These are phyloP conservation scores for Poeciliopsis presidionis DNA, from an alignment of 2,797 vertebrate species.

Conservation along the genomic window DNA sequence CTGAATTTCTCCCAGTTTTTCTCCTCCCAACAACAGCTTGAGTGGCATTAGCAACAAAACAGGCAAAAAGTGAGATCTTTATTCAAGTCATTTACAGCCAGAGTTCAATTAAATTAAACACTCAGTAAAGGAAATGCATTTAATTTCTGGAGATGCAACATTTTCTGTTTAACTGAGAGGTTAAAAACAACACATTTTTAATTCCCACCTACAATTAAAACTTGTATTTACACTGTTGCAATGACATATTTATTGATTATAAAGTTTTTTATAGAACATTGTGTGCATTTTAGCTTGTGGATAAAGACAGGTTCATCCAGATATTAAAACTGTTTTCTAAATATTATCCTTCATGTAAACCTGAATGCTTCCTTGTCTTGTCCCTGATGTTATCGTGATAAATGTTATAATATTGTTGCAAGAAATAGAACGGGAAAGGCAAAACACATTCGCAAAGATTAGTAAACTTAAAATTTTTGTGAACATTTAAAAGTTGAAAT, in stretches of 20 bases:
- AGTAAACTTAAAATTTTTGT: too few species aligned
- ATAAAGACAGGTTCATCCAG: neutral
- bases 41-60: conserved; percentile 1
- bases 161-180: neutral
- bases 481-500: too few species aligned
- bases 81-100: too few species aligned
- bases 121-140: neutral
- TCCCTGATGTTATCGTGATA: too few species aligned
- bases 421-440: too few species aligned
- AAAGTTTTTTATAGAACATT: neutral
- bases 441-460: too few species aligned
- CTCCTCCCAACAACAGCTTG: conserved; percentile 31
- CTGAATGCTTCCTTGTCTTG: neutral
- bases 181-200: neutral
- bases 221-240: neutral
- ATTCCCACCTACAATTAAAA: neutral
- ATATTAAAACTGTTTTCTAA: neutral
- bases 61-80: too few species aligned
- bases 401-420: too few species aligned
- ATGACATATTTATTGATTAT: neutral
- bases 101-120: too few species aligned
- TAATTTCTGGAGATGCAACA: neutral
- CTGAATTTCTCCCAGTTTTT: conserved; percentile 44
- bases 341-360: neutral
- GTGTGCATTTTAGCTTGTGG: neutral